These are phyloP conservation scores for Enteromius treurensis DNA, from an alignment of 2,797 vertebrate genomes.

Conservation along the genomic window DNA sequence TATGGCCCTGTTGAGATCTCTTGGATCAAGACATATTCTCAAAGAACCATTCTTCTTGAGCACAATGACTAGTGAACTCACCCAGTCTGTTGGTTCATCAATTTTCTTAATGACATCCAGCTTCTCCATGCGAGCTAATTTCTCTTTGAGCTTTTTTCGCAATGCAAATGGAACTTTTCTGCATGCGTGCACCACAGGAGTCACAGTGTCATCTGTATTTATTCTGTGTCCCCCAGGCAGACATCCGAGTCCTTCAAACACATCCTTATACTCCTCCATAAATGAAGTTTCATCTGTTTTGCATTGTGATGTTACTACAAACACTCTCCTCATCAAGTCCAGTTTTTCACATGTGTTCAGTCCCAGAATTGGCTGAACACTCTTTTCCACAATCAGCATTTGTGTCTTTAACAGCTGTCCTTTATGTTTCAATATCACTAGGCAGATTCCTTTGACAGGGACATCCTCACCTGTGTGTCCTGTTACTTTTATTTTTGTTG, in stretches of 20 bases:
- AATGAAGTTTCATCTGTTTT: slow-evolving; percentile 9
- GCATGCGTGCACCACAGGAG: slow-evolving; percentile 38
- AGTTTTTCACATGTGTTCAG: slow-evolving; percentile 45
- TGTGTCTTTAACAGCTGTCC: neutral
- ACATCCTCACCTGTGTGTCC: slow-evolving; percentile 1
- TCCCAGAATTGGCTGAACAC: slow-evolving; percentile 25
- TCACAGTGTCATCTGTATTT: neutral
- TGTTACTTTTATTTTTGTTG: slow-evolving; percentile 29
- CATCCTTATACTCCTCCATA: slow-evolving; percentile 34
- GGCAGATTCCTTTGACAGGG: slow-evolving; percentile 23
- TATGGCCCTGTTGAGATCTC: neutral
- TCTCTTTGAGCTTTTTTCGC: slow-evolving; percentile 15
- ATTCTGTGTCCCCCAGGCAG: slow-evolving; percentile 43
- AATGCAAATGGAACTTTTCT: slow-evolving; percentile 39
- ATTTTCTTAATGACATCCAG: neutral
- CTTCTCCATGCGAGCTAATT: neutral
- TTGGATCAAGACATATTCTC: neutral
- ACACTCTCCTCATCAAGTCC: slow-evolving; percentile 34
- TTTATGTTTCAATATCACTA: slow-evolving; percentile 24
- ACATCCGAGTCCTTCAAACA: slow-evolving; percentile 38
- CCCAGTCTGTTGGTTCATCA: neutral
- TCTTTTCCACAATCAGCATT: slow-evolving; percentile 6
- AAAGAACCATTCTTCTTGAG: neutral
- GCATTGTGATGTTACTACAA: neutral
- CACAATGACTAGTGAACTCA: neutral